These are phyloP conservation scores for Porites rus DNA, from an alignment of 92 coral and sea anemone genomes.

Conservation along the genomic window DNA sequence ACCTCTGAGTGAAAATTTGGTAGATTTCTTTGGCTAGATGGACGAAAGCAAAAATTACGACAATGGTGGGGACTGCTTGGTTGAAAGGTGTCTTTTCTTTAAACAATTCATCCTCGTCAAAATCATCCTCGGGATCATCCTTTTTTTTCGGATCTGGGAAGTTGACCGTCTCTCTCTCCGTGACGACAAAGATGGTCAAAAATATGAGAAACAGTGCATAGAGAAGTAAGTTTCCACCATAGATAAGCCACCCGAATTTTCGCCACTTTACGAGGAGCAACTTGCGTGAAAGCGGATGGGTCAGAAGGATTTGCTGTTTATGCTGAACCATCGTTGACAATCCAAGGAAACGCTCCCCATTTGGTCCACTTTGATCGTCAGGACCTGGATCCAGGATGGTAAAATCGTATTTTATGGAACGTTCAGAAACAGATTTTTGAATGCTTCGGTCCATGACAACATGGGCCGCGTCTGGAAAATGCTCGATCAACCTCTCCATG, in stretches of 20 bases:
- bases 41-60: slow-evolving; percentile 33
- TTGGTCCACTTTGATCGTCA: slow-evolving; percentile 53
- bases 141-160: slow-evolving; percentile 36
- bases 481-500: slow-evolving; percentile 61
- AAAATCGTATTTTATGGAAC: slow-evolving; percentile 65
- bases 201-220: slow-evolving; percentile 51
- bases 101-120: slow-evolving; percentile 17
- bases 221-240: slow-evolving; percentile 35
- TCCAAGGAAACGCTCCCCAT: slow-evolving; percentile 63
- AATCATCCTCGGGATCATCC: slow-evolving; percentile 21
- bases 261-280: slow-evolving; percentile 60
- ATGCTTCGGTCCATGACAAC: slow-evolving; percentile 69
- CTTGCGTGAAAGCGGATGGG: slow-evolving; percentile 55
- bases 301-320: slow-evolving; percentile 56
- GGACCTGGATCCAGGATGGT: slow-evolving; percentile 69
- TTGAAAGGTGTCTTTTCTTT: slow-evolving; percentile 29
- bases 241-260: slow-evolving; percentile 63
- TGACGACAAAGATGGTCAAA: slow-evolving; percentile 45
- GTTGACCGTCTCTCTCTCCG: slow-evolving; percentile 46
- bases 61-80: slow-evolving; percentile 46
- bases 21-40: slow-evolving; percentile 61
- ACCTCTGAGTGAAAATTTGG: slow-evolving; percentile 64
- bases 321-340: slow-evolving; percentile 61
- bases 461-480: slow-evolving; percentile 72
- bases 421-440: slow-evolving; percentile 44